A percentile compares a stretch with the other conserved stretches of the same genome.
Conservation (phyloP, 2,113 vertebrate genomes). For the Toxotes jaculatrix region DNA sequence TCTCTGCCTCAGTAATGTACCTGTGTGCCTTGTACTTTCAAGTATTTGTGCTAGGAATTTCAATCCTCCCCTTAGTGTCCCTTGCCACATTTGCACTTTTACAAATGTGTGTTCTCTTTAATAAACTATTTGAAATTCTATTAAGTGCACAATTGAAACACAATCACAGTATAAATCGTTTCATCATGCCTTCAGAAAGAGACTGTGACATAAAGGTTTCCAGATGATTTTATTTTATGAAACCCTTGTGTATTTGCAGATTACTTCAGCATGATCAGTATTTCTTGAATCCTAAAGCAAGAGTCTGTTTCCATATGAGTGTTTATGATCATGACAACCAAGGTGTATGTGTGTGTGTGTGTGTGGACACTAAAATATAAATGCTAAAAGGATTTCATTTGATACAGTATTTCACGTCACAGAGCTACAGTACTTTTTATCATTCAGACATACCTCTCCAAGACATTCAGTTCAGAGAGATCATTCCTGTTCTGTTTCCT, state of each 20-base stretch:
- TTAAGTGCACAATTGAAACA: too few relatives aligned
- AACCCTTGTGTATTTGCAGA: background rate
- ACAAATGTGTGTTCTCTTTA: too few relatives aligned
- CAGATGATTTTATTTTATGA: background rate
- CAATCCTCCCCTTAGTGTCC: too few relatives aligned
- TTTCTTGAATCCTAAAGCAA: too few relatives aligned
- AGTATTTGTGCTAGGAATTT: too few relatives aligned
- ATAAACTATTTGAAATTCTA: too few relatives aligned
- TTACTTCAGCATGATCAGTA: background rate
- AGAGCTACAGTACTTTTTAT: background rate
- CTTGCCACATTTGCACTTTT: background rate
- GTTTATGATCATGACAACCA: background rate
- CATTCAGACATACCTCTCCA: background rate
- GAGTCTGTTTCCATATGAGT: background rate
- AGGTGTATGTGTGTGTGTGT: too few relatives aligned
- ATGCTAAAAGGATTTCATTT: background rate
- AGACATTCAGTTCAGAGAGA: slow-evolving; percentile 1
- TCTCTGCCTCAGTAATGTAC: too few relatives aligned
- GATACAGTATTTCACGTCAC: background rate
- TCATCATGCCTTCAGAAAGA: too few relatives aligned
- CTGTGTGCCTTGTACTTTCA: too few relatives aligned
- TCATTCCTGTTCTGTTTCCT: slow-evolving; percentile 5
- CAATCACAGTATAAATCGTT: too few relatives aligned
- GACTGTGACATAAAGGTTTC: background rate
- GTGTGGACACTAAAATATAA: background rate